Evolutionary conservation across 2,888 invertebrate genomes (phyloP).

Genomic region (Phasia obesa): DNA sequence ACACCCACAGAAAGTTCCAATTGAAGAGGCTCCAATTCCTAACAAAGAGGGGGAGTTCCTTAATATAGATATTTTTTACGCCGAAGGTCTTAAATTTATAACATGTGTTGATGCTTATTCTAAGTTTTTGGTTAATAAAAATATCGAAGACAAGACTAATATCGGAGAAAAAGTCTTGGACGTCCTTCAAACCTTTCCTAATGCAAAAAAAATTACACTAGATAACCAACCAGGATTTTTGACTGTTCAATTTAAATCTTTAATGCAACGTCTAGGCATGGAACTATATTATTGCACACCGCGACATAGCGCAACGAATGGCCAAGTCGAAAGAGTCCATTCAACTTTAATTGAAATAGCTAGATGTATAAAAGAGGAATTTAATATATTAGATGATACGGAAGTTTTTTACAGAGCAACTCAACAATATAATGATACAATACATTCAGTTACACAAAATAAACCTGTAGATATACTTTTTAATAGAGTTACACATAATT

Average conservation of each 20-base stretch:
- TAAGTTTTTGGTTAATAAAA: slow-evolving; percentile 6
- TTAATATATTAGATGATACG: too few species aligned
- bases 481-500: too few species aligned
- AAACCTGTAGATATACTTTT: too few species aligned
- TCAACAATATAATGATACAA: not conserved
- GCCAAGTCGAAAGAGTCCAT: slow-evolving; percentile 44
- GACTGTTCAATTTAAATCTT: slow-evolving; percentile 42
- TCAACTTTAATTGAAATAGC: slow-evolving; percentile 4
- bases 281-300: slow-evolving; percentile 49
- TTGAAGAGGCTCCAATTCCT: slow-evolving; percentile 24
- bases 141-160: not conserved
- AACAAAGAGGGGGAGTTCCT: slow-evolving; percentile 17
- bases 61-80: slow-evolving; percentile 35
- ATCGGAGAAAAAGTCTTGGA: slow-evolving; percentile 15
- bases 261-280: slow-evolving; percentile 31
- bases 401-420: too few species aligned
- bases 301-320: slow-evolving; percentile 44
- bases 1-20: too few species aligned
- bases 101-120: slow-evolving; percentile 30
- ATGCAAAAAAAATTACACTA: too few species aligned
- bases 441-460: not conserved
- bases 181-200: slow-evolving; percentile 51
- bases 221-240: too few species aligned
- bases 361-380: not conserved
- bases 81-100: slow-evolving; percentile 29